Evolutionary conservation across 1,140 invertebrate genomes (phyloP).

Genomic region (Achroia grisella): DNA sequence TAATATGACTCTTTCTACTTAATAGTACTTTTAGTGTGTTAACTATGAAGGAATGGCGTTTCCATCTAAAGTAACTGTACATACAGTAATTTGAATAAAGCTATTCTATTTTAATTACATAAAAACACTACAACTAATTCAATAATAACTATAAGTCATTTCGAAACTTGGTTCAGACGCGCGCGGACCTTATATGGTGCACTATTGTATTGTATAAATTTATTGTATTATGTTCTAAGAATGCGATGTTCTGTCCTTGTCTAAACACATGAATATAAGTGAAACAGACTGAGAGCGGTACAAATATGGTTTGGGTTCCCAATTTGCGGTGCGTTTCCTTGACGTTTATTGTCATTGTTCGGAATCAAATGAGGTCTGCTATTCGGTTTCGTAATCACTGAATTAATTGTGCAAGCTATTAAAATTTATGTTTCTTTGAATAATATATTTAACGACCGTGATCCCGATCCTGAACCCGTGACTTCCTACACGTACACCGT

Average conservation of each 20-base stretch:
- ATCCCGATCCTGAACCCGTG: too few species aligned
- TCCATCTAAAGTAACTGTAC: not conserved
- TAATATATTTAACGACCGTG: too few species aligned
- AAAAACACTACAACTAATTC: too few species aligned
- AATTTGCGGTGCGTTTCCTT: slow-evolving; percentile 16
- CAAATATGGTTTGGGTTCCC: slow-evolving; percentile 8
- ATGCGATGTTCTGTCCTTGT: slow-evolving; percentile 6
- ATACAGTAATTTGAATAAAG: too few species aligned
- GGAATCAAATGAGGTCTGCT: slow-evolving; percentile 8
- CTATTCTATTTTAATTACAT: too few species aligned
- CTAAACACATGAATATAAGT: not conserved
- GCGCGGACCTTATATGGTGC: slow-evolving; percentile 12
- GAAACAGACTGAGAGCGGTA: slow-evolving; percentile 8
- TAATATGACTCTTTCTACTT: not conserved
- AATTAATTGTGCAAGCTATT: too few species aligned
- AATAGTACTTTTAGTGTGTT: not conserved
- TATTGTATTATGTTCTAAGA: slow-evolving; percentile 1
- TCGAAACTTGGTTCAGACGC: too few species aligned
- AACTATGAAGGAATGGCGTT: not conserved
- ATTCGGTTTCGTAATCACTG: slow-evolving; percentile 1
- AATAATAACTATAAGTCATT: too few species aligned
- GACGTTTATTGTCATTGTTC: slow-evolving; percentile 15
- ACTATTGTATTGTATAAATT: slow-evolving; percentile 7
- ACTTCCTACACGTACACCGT: too few species aligned
- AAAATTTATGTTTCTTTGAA: too few species aligned